Evolutionary conservation across 2,888 invertebrate genomes (phyloP).

Genomic region (Sminthurinus aureus): DNA sequence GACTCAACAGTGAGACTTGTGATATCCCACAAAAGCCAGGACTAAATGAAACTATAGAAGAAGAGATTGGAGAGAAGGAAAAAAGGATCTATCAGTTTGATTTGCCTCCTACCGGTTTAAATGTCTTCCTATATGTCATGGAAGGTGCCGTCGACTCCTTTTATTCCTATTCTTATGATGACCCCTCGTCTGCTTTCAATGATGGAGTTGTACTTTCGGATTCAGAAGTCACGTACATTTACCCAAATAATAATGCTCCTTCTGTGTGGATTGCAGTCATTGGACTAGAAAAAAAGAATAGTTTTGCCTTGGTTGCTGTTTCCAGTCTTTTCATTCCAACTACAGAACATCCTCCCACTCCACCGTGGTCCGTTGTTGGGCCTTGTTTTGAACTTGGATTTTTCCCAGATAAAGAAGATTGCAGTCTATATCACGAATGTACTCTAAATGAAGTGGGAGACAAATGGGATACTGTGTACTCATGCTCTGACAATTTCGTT

Average conservation of each 20-base stretch:
- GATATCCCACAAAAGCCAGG: constrained; percentile 43
- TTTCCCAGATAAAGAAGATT: background rate
- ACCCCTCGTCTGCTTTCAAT: constrained; percentile 44
- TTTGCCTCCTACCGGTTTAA: constrained; percentile 42
- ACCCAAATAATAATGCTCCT: too few species aligned
- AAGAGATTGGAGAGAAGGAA: constrained; percentile 38
- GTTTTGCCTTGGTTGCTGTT: too few species aligned
- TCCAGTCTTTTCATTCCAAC: background rate
- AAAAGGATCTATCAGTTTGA: constrained; percentile 40
- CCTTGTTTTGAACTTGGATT: background rate
- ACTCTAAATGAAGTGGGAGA: background rate
- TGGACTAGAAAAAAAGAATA: too few species aligned
- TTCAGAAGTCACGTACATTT: background rate
- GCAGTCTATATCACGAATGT: background rate
- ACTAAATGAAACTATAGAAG: constrained; percentile 35
- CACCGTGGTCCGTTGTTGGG: background rate
- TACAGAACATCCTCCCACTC: background rate
- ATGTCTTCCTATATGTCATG: constrained; percentile 22
- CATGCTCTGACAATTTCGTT: background rate
- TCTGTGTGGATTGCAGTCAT: too few species aligned
- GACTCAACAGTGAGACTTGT: constrained; percentile 46
- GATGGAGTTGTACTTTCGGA: constrained; percentile 38
- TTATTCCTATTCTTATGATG: constrained; percentile 39
- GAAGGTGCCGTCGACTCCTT: constrained; percentile 35
- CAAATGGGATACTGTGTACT: background rate